Evolutionary conservation across 1,140 invertebrate species (phyloP), one percentile per base, ranked within the genome.

Genomic region (Drosophila ambigua): DNA sequence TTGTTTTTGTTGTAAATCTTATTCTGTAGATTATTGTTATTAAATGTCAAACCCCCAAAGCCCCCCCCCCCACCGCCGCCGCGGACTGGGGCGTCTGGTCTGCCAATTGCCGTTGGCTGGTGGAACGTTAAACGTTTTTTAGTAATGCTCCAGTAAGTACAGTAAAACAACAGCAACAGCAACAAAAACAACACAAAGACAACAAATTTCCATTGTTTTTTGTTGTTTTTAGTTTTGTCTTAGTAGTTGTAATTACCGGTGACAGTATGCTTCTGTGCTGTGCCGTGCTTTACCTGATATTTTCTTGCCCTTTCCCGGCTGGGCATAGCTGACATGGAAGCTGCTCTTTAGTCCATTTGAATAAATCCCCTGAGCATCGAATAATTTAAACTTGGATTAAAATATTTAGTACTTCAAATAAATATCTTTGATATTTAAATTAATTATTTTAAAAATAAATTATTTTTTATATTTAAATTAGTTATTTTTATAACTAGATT

Each of bases 91-190:
- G 20, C 55, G 49, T 60, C 63, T 39, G 11, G 35, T 67, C 35
- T 24, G 44, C 39, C 50, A 59, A 41, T 72, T 82, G 67, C 59
- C 72, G 72, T 76, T 76, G 57, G 23, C 72, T 68, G 11, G 35
- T 63, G 52, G 57, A 69, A 58, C 66, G 26, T 43, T 69, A 87
- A 85, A 87, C 77, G 82, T 75, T 78, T 82, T 87, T 87, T 81
- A 84, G 82, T 74, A 48, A 77, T 73, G 81, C 81, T 84, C 82
- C 77, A 84, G 81, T 73, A 69, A 80, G 64, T 72, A 55, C 55
- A 35, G 44, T 39, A 55, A 68, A 48, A 41, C 61, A 43, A 23
- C 35, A 45, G 31, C 31, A 31, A 23, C 26, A 44, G 2, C 31
- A 8, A 31, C 20, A 20, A 16, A 16, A 16, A 20, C 31, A 8